A percentile compares a stretch with the other conserved stretches of the same genome.
phyloP scores from a whole-genome alignment of 2,888 invertebrate genomes.

The Drosophila monieri region DNA sequence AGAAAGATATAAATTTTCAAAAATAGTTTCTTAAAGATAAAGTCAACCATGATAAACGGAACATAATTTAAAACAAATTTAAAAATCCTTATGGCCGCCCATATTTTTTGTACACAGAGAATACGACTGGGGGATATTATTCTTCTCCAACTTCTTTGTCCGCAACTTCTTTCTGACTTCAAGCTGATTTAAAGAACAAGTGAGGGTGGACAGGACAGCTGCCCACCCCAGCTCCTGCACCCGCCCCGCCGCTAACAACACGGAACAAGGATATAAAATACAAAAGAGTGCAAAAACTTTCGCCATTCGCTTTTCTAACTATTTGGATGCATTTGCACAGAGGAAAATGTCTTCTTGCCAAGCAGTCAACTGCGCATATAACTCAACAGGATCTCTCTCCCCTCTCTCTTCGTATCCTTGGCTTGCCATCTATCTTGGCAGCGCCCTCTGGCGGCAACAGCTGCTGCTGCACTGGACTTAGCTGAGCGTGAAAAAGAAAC shows the following conservation, averaged over 20 bases:
- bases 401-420: conserved; percentile 7
- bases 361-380: conserved; percentile 56
- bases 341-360: conserved; percentile 65
- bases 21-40: background rate
- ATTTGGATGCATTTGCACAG: conserved; percentile 71
- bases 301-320: conserved; percentile 76
- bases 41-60: background rate
- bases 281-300: conserved; percentile 67
- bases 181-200: conserved; percentile 17
- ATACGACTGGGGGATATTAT: conserved; percentile 1
- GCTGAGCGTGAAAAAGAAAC: conserved; percentile 74
- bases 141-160: conserved; percentile 2
- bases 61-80: conserved; percentile 1
- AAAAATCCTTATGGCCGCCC: conserved; percentile 2
- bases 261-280: conserved; percentile 68
- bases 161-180: conserved; percentile 8
- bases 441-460: conserved; percentile 51
- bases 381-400: conserved; percentile 54
- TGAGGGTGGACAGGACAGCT: conserved; percentile 8
- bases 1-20: no score
- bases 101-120: background rate
- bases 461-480: conserved; percentile 62
- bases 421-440: conserved; percentile 39
- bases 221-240: background rate
- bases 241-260: background rate